Evolutionary conservation across 2,113 vertebrate species (phyloP), one percentile per base, ranked within the genome.

Genomic region (Cisticola juncidis): DNA sequence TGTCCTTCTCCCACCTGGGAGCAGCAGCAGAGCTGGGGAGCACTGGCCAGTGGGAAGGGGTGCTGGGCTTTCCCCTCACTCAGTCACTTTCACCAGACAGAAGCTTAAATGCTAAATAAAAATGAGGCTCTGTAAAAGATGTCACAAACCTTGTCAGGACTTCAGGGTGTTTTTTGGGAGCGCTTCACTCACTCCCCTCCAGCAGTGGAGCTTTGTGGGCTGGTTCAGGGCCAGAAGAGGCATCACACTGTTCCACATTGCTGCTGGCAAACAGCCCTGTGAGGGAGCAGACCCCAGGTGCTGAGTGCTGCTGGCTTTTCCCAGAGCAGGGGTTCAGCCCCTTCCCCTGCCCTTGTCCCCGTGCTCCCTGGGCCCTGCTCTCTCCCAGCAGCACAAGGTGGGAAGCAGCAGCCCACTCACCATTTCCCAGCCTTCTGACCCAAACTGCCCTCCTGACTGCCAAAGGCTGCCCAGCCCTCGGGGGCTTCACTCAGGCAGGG

Each of bases 171-270:
- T 78, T 50, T 23, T 4, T 2, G 36, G 54, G 58, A 72, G 33
- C 22, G 31, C 17, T 77, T 47, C 42, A 38, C 60, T 28, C 38
- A 33, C 2, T 1, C 2, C 19, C 9, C 53, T 42, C 12, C 64
- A 42, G 33, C 53, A 42, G n/a, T 13, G 57, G 19, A 56, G 51
- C 35, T 54, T 20, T 0, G 3, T 4, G 45, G 40, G 53, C 48
- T 36, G 65, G 53, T 4, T 44, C 50, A 36, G 47, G 50, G 21
- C 5, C 29, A 62, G 53, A 35, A 29, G 26, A 48, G 35, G 21
- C 36, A 12, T 11, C 33, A 2, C 23, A 0, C 3, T 3, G 25
- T n/a, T 36, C 24, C 20, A 11, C 0, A 0, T 5, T 10, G n/a
- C 4, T 0, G 2, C 2, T 14, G 25, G 11, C 14, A 5, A 36